These are phyloP conservation scores for Pantala flavescens DNA, from an alignment of 1,140 invertebrate genomes.

Conservation along the genomic window DNA sequence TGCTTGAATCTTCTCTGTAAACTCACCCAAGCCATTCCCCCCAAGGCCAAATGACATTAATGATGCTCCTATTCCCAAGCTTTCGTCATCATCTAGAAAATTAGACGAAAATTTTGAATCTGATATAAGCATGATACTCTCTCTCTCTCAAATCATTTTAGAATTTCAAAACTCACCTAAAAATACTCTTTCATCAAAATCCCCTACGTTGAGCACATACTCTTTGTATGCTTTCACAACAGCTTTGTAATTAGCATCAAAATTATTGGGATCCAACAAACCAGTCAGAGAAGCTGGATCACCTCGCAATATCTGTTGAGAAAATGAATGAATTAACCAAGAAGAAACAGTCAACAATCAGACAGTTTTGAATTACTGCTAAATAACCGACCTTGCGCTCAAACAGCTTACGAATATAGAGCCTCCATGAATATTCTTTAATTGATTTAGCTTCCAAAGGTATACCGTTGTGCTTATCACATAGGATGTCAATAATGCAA, in stretches of 20 bases:
- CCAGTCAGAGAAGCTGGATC: conserved; percentile 51
- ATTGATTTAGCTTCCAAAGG: conserved; percentile 78
- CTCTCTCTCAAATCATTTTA: neutral
- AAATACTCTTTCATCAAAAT: conserved; percentile 95
- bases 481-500: conserved; percentile 76
- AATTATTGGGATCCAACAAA: conserved; percentile 57
- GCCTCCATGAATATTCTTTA: conserved; percentile 80
- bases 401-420: conserved; percentile 68
- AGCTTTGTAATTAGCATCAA: conserved; percentile 71
- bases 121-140: too few relatives aligned
- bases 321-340: neutral
- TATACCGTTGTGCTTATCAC: conserved; percentile 67
- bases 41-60: conserved; percentile 29
- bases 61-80: conserved; percentile 59
- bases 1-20: conserved; percentile 39
- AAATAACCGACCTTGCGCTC: conserved; percentile 49
- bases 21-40: conserved; percentile 34
- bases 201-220: conserved; percentile 79
- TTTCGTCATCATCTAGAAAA: conserved; percentile 49
- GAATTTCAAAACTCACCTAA: conserved; percentile 44
- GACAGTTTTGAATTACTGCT: neutral
- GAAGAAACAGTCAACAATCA: conserved; percentile 24
- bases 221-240: conserved; percentile 84
- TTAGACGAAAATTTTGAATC: neutral
- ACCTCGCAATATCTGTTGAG: conserved; percentile 42